Evolutionary conservation across 2,797 vertebrate genomes (phyloP), one percentile per base, ranked within the genome.

Genomic region (Pelodytes ibericus): DNA sequence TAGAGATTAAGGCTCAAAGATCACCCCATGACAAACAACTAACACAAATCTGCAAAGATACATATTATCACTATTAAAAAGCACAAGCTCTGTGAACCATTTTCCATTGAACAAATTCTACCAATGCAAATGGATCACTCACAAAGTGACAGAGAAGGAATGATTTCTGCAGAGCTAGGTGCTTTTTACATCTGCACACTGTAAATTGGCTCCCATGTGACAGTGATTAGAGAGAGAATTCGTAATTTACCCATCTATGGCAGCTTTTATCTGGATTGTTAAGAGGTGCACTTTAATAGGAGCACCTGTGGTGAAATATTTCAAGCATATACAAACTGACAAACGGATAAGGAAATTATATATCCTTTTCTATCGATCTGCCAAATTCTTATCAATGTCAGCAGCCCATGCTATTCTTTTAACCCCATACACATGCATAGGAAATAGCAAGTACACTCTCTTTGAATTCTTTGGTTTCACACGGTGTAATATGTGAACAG

Each of bases 201-300:
- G 56, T 72, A 77, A 77, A 77, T 77, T 77, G 69, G 69, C 16
- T 77, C 69, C 69, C 36, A 29, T 27, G 61, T 72, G 75, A 72
- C 69, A 36, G 61, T 65, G 75, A 66, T 76, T 71, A 59, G 60
- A 70, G 51, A 24, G 56, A 56, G 60, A 65, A 71, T 77, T 47
- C 27, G 30, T 49, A 65, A 65, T 72, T 41, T 65, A 29, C 31
- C 60, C 27, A 49, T 30, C 75, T 36, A 22, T 25, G 20, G 60
- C 59, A 20, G 60, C 68, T 77, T 72, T 71, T 72, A 72, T 72
- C 60, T 22, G 33, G 68, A 63, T 71, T 77, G 61, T 66, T 71
- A 36, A 59, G 68, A 65, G 60, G 60, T 44, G n/a, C 26, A 26
- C 60, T 44, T 70, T 77, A 63, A 65, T 59, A 20, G 61, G 33